phyloP scores from a whole-genome alignment of 2,113 vertebrate genomes.

The Aphelocoma coerulescens region DNA sequence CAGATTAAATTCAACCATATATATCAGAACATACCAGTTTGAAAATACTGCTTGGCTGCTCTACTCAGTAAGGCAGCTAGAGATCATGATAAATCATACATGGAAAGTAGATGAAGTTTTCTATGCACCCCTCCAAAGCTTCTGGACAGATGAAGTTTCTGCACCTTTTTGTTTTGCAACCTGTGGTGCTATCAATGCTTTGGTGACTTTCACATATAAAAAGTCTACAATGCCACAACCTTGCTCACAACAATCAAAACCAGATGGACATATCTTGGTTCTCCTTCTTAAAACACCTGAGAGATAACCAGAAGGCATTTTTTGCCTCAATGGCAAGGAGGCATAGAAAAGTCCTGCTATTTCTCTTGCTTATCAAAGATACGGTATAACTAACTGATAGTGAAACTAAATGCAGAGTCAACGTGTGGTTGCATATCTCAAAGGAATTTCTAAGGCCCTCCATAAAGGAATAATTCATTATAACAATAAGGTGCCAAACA shows the following conservation, averaged over 20 bases:
- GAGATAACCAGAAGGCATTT: neutral
- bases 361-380: neutral
- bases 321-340: neutral
- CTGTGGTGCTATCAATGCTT: neutral
- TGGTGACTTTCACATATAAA: neutral
- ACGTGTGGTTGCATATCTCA: rapidly evolving
- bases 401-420: neutral
- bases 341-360: neutral
- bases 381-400: neutral
- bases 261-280: neutral
- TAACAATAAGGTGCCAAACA: neutral
- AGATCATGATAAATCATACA: neutral
- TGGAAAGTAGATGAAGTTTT: neutral
- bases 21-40: neutral
- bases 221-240: neutral
- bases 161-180: neutral
- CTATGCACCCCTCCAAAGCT: neutral
- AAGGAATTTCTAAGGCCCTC: neutral
- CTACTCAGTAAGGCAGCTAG: neutral
- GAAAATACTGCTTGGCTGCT: neutral
- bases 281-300: neutral
- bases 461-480: neutral
- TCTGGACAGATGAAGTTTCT: neutral
- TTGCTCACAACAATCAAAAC: neutral
- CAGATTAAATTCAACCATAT: conserved; percentile 13